A percentile compares a stretch with the other conserved stretches of the same genome.
Evolutionary conservation across 2,888 invertebrate species (phyloP).

Genomic region (Chaetoderma sp.): DNA sequence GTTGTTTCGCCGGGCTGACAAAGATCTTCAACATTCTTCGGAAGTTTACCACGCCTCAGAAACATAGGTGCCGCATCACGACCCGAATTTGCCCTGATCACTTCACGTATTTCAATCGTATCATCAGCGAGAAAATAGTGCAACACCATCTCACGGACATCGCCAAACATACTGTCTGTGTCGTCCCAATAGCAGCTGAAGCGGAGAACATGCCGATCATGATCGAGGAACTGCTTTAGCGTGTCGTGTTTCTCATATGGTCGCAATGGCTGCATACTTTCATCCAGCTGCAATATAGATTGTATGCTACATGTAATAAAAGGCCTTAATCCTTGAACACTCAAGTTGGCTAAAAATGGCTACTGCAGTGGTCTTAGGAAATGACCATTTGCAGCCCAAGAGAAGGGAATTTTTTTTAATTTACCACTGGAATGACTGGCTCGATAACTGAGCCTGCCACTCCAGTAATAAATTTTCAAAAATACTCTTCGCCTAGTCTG

Average conservation of each 20-base stretch:
- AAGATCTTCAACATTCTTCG: conserved; percentile 75
- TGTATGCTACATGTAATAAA: too few species aligned
- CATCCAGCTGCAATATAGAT: conserved; percentile 63
- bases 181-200: conserved; percentile 95
- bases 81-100: conserved; percentile 77
- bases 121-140: conserved; percentile 89
- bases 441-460: too few species aligned
- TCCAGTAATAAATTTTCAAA: too few species aligned
- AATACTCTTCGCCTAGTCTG: too few species aligned
- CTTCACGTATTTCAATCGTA: conserved; percentile 89
- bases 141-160: conserved; percentile 82
- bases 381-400: too few species aligned
- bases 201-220: conserved; percentile 79
- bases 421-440: too few species aligned
- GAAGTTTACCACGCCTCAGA: conserved; percentile 81
- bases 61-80: conserved; percentile 81
- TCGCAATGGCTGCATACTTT: conserved; percentile 67
- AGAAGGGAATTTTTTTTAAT: too few species aligned
- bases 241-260: conserved; percentile 71
- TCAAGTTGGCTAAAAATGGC: too few species aligned
- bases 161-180: conserved; percentile 81
- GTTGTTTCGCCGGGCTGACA: conserved; percentile 66
- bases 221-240: conserved; percentile 84
- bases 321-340: not conserved
- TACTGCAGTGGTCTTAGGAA: too few species aligned